Percentiles rank a stretch among this genome's conserved stretches.
Evolutionary conservation across 2,888 invertebrate genomes (phyloP).

Genomic region (Dryobotodes eremita): DNA sequence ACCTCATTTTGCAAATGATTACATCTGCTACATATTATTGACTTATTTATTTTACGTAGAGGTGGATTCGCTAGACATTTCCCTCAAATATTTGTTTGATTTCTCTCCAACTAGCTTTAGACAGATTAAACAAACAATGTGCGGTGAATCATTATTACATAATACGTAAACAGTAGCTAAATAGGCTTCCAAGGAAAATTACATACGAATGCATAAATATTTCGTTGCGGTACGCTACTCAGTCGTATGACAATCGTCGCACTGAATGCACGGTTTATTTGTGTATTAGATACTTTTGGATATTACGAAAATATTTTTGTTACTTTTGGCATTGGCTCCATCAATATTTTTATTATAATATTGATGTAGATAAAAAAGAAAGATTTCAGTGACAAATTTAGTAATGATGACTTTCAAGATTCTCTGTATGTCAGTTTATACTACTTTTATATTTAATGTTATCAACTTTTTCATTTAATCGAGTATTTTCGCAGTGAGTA

Average conservation of each 20-base stretch:
- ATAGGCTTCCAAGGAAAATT: slow-evolving; percentile 23
- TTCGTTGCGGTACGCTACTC: background rate
- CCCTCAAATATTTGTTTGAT: background rate
- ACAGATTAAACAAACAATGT: background rate
- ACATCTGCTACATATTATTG: background rate
- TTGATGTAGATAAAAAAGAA: background rate
- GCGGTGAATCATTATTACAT: slow-evolving; percentile 3
- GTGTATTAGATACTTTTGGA: background rate
- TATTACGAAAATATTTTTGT: background rate
- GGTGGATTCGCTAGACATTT: background rate
- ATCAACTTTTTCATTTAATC: background rate
- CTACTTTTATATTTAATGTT: background rate
- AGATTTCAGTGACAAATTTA: background rate
- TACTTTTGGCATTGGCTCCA: background rate
- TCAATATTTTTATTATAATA: background rate
- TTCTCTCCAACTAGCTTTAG: background rate
- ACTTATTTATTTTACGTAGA: background rate
- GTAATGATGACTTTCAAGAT: background rate
- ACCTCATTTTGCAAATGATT: background rate
- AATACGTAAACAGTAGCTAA: background rate
- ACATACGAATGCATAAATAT: slow-evolving; percentile 1
- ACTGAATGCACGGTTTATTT: slow-evolving; percentile 8
- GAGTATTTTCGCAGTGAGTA: background rate
- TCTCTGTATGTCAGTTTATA: background rate
- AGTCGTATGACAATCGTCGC: slow-evolving; percentile 18